Conservation (phyloP, 2,888 invertebrate species). For the Trypoxylon attenuatum region DNA sequence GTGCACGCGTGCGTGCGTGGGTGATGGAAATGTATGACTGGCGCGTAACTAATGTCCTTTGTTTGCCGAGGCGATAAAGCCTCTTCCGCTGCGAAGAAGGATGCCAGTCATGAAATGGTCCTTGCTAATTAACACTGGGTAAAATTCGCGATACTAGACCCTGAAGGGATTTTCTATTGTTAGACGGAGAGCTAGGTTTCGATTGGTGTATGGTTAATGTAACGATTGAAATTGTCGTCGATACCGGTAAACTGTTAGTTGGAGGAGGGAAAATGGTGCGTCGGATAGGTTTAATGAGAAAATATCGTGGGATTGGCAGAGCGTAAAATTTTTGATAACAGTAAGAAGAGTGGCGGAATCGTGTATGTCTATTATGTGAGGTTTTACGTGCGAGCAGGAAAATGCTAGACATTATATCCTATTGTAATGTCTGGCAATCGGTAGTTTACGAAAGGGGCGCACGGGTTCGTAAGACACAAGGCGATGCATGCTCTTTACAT, state of each 20-base stretch:
- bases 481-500: background rate
- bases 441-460: no score
- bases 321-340: background rate
- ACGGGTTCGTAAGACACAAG: no score
- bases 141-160: conserved; percentile 1
- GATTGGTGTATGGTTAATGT: background rate
- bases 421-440: background rate
- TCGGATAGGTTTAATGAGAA: background rate
- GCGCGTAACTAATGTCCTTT: conserved; percentile 48
- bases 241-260: background rate
- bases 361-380: background rate
- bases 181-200: background rate
- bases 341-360: background rate
- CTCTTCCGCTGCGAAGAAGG: background rate
- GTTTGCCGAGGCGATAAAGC: conserved; percentile 34
- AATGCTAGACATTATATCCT: background rate
- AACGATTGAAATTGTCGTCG: background rate
- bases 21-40: conserved; percentile 46
- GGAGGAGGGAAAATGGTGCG: no score
- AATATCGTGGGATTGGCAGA: background rate
- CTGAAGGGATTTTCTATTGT: background rate
- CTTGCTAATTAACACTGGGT: conserved; percentile 27
- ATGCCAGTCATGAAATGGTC: conserved; percentile 13
- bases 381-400: background rate
- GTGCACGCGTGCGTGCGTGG: conserved; percentile 44